Base-by-base conservation (phyloP, 2,113 vertebrate species). In the Riparia riparia region DNA sequence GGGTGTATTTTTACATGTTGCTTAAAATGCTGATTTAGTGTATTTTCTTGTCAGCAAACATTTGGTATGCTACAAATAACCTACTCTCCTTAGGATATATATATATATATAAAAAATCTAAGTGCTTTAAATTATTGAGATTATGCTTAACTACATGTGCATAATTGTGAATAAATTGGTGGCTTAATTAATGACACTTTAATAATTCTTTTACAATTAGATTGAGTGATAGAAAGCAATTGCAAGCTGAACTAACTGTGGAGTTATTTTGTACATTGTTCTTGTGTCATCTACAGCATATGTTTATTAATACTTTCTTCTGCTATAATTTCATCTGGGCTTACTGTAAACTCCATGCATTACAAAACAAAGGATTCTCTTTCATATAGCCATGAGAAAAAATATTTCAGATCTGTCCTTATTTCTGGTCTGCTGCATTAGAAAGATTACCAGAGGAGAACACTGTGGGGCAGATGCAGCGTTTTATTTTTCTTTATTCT, bases 51-150 rank as follows among this genome's bases (percentile, higher is more conserved):
- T 73, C 73, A 89, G 77, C 56, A 56, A 81, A 86, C 65, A 82
- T 79, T 61, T 97, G 86, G 44, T 91, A 32, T 45, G 41, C 72
- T 92, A 25, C 41, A 89, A 93, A 95, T 68, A 82, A 69, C 26
- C 31, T 69, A 2, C 31, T 66, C 34, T 79, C 22, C 61, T 54
- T 83, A 76, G 70, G 45, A 60, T 71, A 68, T 53, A 37, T 37
- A 37, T 2, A 82, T 80, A 74, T 7, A 74, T n/a, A n/a, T n/a
- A 80, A 76, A 63, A 72, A 17, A 16, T 21, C 9, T 1, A 47
- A 83, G 45, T 74, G 53, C 56, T 82, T 92, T 65, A 61, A 80
- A 54, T 92, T 85, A 78, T 12, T 64, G 58, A 58, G 29, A 31
- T 66, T 74, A 32, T 83, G 42, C 28, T 45, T 91, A 90, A 86